A percentile compares a stretch with the other conserved stretches of the same genome.
phyloP scores from a whole-genome alignment of 2,888 invertebrate genomes.

The Synanthedon vespiformis region DNA sequence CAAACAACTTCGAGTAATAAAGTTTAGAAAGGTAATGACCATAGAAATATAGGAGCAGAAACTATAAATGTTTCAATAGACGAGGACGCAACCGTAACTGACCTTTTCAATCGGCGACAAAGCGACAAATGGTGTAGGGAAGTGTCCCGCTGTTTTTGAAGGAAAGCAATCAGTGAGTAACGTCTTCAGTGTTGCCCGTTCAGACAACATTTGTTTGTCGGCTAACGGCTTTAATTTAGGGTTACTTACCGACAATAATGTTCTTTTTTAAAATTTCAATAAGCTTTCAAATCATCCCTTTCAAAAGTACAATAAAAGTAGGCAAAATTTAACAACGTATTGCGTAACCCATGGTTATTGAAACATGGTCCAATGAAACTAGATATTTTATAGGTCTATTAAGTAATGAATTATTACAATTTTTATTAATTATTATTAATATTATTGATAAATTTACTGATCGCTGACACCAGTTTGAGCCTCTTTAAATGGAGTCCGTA shows the following conservation, averaged over 20 bases:
- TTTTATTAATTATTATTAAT: too few species aligned
- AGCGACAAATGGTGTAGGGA: constrained; percentile 37
- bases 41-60: constrained; percentile 37
- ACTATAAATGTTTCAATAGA: constrained; percentile 33
- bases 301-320: too few species aligned
- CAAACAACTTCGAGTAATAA: constrained; percentile 46
- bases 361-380: too few species aligned
- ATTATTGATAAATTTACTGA: too few species aligned
- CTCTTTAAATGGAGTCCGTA: too few species aligned
- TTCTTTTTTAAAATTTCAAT: background rate
- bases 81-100: constrained; percentile 35
- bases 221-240: constrained; percentile 29
- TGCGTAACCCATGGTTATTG: too few species aligned
- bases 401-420: too few species aligned
- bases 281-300: too few species aligned
- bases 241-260: constrained; percentile 22
- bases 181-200: constrained; percentile 53
- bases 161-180: constrained; percentile 25
- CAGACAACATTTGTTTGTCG: constrained; percentile 15
- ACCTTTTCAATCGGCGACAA: constrained; percentile 48
- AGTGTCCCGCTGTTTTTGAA: constrained; percentile 47
- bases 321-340: too few species aligned
- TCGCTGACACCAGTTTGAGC: too few species aligned
- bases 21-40: constrained; percentile 36
- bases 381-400: too few species aligned